A percentile compares a stretch with the other conserved stretches of the same genome.
Evolutionary conservation across 2,113 vertebrate genomes (phyloP).

Genomic region (Pholis gunnellus): DNA sequence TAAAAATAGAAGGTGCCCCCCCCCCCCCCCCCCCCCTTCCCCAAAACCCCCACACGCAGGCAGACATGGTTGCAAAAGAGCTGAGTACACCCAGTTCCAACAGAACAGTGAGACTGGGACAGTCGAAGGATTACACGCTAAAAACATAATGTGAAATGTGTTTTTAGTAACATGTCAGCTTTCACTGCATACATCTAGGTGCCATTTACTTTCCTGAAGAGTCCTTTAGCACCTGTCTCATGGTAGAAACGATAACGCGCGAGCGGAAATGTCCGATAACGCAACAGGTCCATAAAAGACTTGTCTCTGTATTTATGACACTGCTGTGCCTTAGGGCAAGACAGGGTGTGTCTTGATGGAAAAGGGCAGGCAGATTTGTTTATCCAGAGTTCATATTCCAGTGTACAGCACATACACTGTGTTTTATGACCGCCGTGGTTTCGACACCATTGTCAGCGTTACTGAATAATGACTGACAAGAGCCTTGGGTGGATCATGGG

Average conservation of each 20-base stretch:
- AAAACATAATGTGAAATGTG: not conserved
- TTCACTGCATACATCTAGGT: not conserved
- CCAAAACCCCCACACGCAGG: conserved; percentile 5
- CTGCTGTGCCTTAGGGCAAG: conserved; percentile 8
- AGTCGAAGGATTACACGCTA: not conserved
- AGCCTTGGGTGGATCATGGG: conserved; percentile 34
- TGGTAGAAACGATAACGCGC: conserved; percentile 12
- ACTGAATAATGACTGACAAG: conserved; percentile 2
- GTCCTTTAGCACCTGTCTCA: conserved; percentile 1
- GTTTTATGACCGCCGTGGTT: conserved; percentile 32
- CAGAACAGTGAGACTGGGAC: not conserved
- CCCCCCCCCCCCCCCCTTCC: not conserved
- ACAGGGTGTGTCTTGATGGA: conserved; percentile 48
- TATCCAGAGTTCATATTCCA: conserved; percentile 44
- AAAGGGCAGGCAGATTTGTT: conserved; percentile 54
- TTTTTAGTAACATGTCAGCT: not conserved
- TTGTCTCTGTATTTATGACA: conserved; percentile 47
- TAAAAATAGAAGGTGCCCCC: conserved; percentile 66
- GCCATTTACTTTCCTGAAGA: too few species aligned
- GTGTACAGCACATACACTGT: conserved; percentile 17
- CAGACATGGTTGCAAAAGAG: conserved; percentile 12
- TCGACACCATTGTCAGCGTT: conserved; percentile 11
- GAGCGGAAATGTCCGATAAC: conserved; percentile 7
- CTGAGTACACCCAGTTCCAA: not conserved
- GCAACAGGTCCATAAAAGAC: not conserved